phyloP scores from a whole-genome alignment of 2,113 vertebrate species.

The Heptranchias perlo region DNA sequence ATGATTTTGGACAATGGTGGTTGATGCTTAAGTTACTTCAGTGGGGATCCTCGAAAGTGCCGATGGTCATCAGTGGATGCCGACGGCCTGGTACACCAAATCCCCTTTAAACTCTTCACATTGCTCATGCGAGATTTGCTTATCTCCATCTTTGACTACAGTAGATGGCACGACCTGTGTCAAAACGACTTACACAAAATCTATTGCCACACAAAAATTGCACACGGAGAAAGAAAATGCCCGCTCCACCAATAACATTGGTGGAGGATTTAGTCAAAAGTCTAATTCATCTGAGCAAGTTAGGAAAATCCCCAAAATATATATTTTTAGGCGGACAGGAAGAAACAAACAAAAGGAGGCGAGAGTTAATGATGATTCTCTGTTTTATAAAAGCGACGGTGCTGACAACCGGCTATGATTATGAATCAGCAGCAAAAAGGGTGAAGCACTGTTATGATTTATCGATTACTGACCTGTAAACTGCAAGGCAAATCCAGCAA shows the following conservation, averaged over 20 bases:
- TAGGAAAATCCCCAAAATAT: not conserved
- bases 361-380: not conserved
- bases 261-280: not conserved
- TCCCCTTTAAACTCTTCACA: constrained; percentile 9
- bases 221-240: not conserved
- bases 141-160: constrained; percentile 26
- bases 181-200: constrained; percentile 23
- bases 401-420: not conserved
- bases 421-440: not conserved
- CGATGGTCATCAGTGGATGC: not conserved
- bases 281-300: not conserved
- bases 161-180: not conserved
- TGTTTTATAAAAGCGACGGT: not conserved
- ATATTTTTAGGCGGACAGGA: not conserved
- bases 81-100: not conserved
- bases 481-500: constrained; percentile 21
- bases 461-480: constrained; percentile 36
- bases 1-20: too few species aligned
- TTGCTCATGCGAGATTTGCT: not conserved
- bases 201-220: constrained; percentile 12
- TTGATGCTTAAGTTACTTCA: not conserved
- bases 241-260: not conserved
- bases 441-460: not conserved
- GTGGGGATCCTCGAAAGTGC: not conserved
- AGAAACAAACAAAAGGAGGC: not conserved